A percentile compares a stretch with the other conserved stretches of the same genome.
phyloP scores from a whole-genome alignment of 2,113 vertebrate genomes.

The Pseudorectes ferrugineus region DNA sequence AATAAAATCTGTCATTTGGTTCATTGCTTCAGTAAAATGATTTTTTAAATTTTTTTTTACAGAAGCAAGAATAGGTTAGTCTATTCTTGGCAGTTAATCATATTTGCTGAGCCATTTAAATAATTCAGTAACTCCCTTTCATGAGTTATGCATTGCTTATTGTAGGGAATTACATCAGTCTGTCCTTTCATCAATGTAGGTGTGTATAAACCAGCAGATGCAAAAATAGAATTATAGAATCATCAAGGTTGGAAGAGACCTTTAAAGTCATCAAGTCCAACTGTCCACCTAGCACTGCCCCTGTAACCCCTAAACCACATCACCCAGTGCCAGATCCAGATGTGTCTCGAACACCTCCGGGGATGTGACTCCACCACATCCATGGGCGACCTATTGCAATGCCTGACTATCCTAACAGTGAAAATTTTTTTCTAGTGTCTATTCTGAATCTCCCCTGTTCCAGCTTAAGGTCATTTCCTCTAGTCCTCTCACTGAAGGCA shows the following conservation, averaged over 20 bases:
- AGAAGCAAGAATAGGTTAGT: background rate
- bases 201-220: background rate
- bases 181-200: background rate
- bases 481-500: background rate
- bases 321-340: background rate
- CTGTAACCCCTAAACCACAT: background rate
- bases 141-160: background rate
- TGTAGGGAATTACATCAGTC: background rate
- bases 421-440: background rate
- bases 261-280: background rate
- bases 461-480: background rate
- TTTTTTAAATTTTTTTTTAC: background rate
- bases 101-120: background rate
- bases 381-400: background rate
- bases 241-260: background rate
- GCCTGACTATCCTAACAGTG: background rate
- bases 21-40: background rate
- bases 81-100: background rate
- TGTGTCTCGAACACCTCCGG: background rate
- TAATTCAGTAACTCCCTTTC: background rate
- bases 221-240: background rate
- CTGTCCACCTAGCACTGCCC: background rate
- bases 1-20: background rate
- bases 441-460: background rate
- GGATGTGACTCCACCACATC: background rate